Conservation (phyloP, 2,888 invertebrate genomes). For the Opisthograptis luteolata region DNA sequence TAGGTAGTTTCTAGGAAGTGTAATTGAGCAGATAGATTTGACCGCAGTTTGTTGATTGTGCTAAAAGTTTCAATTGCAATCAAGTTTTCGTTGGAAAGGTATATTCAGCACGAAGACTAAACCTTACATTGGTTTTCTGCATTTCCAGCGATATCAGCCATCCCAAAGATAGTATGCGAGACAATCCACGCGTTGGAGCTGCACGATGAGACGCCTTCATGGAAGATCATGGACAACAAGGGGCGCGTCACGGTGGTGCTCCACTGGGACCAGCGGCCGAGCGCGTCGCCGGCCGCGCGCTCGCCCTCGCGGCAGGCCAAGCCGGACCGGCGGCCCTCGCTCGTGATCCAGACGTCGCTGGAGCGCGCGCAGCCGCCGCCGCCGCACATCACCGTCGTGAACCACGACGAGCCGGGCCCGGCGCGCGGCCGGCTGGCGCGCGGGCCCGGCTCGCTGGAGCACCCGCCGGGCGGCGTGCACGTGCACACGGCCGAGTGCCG, state of each 20-base stretch:
- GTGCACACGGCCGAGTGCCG: constrained; percentile 92
- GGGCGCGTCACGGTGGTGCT: constrained; percentile 98
- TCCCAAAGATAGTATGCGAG: constrained; percentile 98
- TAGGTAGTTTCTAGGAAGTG: too few species aligned
- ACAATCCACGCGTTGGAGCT: constrained; percentile 97
- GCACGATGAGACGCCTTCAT: constrained; percentile 98
- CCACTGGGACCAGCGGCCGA: constrained; percentile 97
- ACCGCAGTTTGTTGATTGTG: too few species aligned
- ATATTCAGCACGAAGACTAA: not conserved
- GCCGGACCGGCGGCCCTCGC: constrained; percentile 86
- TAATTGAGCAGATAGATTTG: too few species aligned
- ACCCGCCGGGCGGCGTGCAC: constrained; percentile 89
- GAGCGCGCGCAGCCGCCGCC: constrained; percentile 88
- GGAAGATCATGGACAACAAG: constrained; percentile 99
- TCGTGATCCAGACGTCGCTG: constrained; percentile 90
- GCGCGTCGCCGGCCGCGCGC: constrained; percentile 85
- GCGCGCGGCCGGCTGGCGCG: constrained; percentile 88
- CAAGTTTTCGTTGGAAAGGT: not conserved
- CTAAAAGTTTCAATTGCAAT: too few species aligned
- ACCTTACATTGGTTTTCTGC: constrained; percentile 9
- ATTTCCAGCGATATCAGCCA: constrained; percentile 94
- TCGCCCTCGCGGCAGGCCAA: constrained; percentile 78
- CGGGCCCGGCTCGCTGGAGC: constrained; percentile 87
- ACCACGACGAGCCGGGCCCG: constrained; percentile 91
- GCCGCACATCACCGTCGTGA: constrained; percentile 97